These are phyloP conservation scores for Notolabrus celidotus DNA, from an alignment of 2,797 vertebrate genomes.

Conservation along the genomic window DNA sequence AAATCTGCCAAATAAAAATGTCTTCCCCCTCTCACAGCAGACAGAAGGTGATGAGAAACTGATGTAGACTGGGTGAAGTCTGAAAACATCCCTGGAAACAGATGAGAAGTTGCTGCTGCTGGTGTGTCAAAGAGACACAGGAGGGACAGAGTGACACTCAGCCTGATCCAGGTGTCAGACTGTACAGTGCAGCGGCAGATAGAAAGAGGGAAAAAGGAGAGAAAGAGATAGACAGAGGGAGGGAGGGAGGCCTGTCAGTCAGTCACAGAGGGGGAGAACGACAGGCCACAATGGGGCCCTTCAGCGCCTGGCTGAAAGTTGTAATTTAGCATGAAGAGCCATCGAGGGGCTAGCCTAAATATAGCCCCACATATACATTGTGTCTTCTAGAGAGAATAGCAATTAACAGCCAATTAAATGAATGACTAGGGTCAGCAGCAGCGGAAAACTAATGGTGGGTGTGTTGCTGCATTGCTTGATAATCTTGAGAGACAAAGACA, in stretches of 20 bases:
- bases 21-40: conserved; percentile 14
- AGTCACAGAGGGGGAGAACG: conserved; percentile 83
- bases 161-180: conserved; percentile 75
- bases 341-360: conserved; percentile 83
- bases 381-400: conserved; percentile 83
- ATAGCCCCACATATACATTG: conserved; percentile 84
- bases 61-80: conserved; percentile 33
- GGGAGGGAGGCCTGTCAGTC: conserved; percentile 80
- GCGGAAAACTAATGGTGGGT: conserved; percentile 80
- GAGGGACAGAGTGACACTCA: conserved; percentile 41
- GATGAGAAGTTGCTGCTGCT: conserved; percentile 55
- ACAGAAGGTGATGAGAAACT: conserved; percentile 40
- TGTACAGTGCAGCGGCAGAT: conserved; percentile 62
- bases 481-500: conserved; percentile 75
- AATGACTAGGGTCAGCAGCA: conserved; percentile 84
- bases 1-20: conserved; percentile 27
- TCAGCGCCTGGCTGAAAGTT: conserved; percentile 84
- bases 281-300: conserved; percentile 86
- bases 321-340: conserved; percentile 86
- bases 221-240: conserved; percentile 61
- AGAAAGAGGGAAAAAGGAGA: conserved; percentile 55
- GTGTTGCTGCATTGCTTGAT: conserved; percentile 74
- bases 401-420: conserved; percentile 88
- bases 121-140: conserved; percentile 52
- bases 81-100: conserved; percentile 42